A percentile compares a stretch with the other conserved stretches of the same genome.
Conservation (phyloP, 1,140 invertebrate species). For the Cyphomyrmex costatus region DNA sequence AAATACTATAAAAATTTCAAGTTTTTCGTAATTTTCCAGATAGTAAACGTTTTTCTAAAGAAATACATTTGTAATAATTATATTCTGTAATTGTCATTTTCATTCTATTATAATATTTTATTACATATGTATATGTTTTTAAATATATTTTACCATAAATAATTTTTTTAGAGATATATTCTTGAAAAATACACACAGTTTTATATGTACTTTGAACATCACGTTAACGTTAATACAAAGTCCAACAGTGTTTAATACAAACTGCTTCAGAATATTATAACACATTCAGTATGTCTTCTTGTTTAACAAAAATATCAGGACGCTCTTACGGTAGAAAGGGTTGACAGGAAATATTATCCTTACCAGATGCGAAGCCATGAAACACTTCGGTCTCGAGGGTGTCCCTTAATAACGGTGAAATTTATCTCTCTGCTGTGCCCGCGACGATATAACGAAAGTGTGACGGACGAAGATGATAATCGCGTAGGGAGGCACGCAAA, state of each 20-base stretch:
- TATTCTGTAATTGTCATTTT: not conserved
- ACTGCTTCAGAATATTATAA: conserved; percentile 14
- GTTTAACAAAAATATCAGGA: not conserved
- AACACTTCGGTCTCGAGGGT: conserved; percentile 42
- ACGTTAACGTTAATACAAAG: not conserved
- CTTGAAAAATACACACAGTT: not conserved
- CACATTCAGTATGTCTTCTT: conserved; percentile 2
- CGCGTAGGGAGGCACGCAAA: conserved; percentile 38
- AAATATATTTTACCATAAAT: too few species aligned
- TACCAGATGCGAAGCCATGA: conserved; percentile 57
- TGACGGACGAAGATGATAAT: conserved; percentile 64
- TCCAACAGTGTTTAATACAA: not conserved
- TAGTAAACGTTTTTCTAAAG: not conserved
- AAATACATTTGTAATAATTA: not conserved
- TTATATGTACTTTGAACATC: not conserved
- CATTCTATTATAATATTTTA: not conserved
- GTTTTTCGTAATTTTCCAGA: not conserved
- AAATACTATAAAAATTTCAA: not conserved
- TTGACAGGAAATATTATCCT: conserved; percentile 53
- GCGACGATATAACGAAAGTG: conserved; percentile 54
- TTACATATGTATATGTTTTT: too few species aligned
- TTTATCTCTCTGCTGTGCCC: conserved; percentile 51
- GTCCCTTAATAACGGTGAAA: conserved; percentile 62
- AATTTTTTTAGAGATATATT: not conserved
- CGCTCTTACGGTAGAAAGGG: conserved; percentile 28